Percentiles rank a stretch among this genome's conserved stretches.
phyloP scores from a whole-genome alignment of 2,888 invertebrate genomes.

The Pammene fasciana region DNA sequence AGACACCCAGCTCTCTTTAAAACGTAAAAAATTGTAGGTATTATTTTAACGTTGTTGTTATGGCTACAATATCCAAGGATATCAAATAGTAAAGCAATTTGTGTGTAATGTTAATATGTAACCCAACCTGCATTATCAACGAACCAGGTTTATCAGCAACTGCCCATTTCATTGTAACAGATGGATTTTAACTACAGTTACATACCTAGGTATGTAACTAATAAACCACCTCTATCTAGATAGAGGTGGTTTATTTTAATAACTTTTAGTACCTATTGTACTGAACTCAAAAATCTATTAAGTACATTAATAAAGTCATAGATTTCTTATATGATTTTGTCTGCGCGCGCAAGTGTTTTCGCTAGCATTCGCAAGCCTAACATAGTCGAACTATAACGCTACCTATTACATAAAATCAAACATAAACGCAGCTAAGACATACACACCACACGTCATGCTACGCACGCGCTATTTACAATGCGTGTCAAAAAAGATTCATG shows the following conservation, averaged over 20 bases:
- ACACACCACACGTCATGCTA: constrained; percentile 1
- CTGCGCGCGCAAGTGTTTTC: neutral
- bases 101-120: constrained; percentile 21
- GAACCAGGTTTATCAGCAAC: constrained; percentile 31
- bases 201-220: neutral
- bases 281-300: too few relatives aligned
- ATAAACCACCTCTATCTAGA: too few relatives aligned
- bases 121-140: constrained; percentile 30
- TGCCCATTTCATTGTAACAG: constrained; percentile 29
- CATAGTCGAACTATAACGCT: too few relatives aligned
- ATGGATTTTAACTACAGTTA: constrained; percentile 4
- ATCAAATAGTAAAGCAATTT: constrained; percentile 26
- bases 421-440: neutral
- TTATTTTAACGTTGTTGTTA: neutral
- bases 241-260: too few relatives aligned
- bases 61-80: constrained; percentile 20
- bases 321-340: too few relatives aligned
- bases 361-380: neutral
- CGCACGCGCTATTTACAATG: constrained; percentile 25
- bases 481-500: constrained; percentile 36
- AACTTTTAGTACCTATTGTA: too few relatives aligned
- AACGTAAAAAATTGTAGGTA: neutral
- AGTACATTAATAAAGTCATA: too few relatives aligned
- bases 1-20: neutral
- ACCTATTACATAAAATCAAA: neutral